Evolutionary conservation across 1,140 invertebrate species (phyloP).

Genomic region (Ooceraea biroi): DNA sequence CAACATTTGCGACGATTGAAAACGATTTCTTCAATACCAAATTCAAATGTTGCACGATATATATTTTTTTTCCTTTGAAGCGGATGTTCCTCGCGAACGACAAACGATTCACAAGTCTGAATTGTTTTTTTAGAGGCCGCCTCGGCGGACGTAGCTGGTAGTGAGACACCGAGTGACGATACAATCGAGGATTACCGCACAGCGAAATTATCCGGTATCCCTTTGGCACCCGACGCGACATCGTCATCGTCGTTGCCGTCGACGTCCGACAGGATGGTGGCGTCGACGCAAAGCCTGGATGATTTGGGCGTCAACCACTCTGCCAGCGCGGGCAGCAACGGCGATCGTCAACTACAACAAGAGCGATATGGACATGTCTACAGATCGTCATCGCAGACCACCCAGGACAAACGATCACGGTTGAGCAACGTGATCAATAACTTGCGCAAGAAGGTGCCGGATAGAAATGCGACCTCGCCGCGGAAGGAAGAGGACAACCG

Average conservation of each 20-base stretch:
- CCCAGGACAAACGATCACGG: constrained; percentile 83
- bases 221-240: constrained; percentile 33
- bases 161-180: constrained; percentile 69
- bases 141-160: constrained; percentile 78
- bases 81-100: not conserved
- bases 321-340: constrained; percentile 71
- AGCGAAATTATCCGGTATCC: constrained; percentile 66
- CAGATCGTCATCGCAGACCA: constrained; percentile 77
- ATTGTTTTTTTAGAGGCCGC: constrained; percentile 77
- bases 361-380: constrained; percentile 69
- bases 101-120: not conserved
- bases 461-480: constrained; percentile 60
- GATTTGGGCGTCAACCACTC: constrained; percentile 78
- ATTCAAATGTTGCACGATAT: not conserved
- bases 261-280: constrained; percentile 80
- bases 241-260: constrained; percentile 13
- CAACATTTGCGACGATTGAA: not conserved
- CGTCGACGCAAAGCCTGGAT: constrained; percentile 82
- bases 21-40: too few species aligned
- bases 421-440: constrained; percentile 85
- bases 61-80: not conserved
- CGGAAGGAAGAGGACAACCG: constrained; percentile 74
- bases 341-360: constrained; percentile 76
- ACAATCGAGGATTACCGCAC: constrained; percentile 71
- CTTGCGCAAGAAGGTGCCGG: constrained; percentile 82